phyloP scores from a whole-genome alignment of 1,140 invertebrate species.

The Venturia canescens region DNA sequence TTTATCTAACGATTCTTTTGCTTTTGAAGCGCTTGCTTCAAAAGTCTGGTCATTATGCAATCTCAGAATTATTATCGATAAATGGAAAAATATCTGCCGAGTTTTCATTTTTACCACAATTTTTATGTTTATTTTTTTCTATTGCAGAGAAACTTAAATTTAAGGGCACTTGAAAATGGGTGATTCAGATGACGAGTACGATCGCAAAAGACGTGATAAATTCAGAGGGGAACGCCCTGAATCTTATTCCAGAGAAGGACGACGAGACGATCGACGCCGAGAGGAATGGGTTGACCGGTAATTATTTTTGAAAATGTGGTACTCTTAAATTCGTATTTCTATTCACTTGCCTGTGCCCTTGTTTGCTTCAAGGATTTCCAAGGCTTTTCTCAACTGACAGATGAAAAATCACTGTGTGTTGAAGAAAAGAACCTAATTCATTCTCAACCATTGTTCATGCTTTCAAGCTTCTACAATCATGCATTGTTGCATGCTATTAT shows the following conservation, averaged over 20 bases:
- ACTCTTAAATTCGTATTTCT: too few species aligned
- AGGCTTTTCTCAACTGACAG: too few species aligned
- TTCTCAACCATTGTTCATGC: too few species aligned
- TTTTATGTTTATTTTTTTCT: neutral
- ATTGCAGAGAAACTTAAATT: neutral
- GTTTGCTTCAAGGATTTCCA: neutral
- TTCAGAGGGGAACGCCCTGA: slow-evolving; percentile 90
- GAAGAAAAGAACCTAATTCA: too few species aligned
- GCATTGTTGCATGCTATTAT: too few species aligned
- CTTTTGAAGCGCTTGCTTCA: too few species aligned
- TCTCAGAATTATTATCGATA: too few species aligned
- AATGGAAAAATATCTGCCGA: neutral
- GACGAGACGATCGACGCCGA: slow-evolving; percentile 83
- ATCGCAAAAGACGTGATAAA: slow-evolving; percentile 91
- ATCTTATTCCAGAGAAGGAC: slow-evolving; percentile 85
- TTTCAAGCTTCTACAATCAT: too few species aligned
- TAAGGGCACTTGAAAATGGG: slow-evolving; percentile 80
- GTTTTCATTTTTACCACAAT: neutral
- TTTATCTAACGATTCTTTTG: too few species aligned
- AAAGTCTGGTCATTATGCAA: too few species aligned
- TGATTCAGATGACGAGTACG: slow-evolving; percentile 94
- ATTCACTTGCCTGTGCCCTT: neutral
- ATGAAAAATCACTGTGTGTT: too few species aligned
- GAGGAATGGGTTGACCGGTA: slow-evolving; percentile 88
- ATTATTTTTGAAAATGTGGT: slow-evolving; percentile 39